Evolutionary conservation across 1,140 invertebrate species (phyloP).

Genomic region (Calephelis virginiensis): DNA sequence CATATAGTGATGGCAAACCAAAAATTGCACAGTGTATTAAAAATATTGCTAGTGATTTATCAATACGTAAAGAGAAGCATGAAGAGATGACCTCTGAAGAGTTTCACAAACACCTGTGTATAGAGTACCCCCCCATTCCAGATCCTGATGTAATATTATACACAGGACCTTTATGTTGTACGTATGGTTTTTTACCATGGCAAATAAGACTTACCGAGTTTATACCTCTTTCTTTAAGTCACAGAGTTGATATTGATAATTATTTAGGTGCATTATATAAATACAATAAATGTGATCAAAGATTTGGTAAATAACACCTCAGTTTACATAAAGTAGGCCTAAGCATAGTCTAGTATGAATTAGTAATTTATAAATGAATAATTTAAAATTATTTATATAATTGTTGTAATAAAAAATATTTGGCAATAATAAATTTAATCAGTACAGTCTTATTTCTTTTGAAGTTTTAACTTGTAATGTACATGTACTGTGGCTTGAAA

Average conservation of each 20-base stretch:
- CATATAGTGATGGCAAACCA: slow-evolving; percentile 77
- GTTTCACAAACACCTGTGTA: slow-evolving; percentile 74
- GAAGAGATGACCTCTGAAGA: slow-evolving; percentile 59
- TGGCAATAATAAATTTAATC: too few species aligned
- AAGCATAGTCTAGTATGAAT: slow-evolving; percentile 14
- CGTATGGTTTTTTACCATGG: slow-evolving; percentile 84
- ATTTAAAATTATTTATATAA: background rate
- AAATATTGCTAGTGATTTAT: slow-evolving; percentile 48
- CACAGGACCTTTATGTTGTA: slow-evolving; percentile 79
- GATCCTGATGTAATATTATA: slow-evolving; percentile 84
- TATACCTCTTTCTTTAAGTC: slow-evolving; percentile 79
- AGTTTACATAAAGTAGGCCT: slow-evolving; percentile 25
- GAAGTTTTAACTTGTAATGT: too few species aligned
- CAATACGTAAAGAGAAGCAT: slow-evolving; percentile 37
- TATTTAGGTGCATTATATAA: slow-evolving; percentile 80
- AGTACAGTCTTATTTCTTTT: background rate
- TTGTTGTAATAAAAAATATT: background rate
- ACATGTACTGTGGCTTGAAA: too few species aligned
- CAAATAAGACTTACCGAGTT: slow-evolving; percentile 86
- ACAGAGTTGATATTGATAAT: slow-evolving; percentile 75
- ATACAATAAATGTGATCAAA: slow-evolving; percentile 83
- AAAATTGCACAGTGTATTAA: slow-evolving; percentile 72
- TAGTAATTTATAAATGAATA: slow-evolving; percentile 26
- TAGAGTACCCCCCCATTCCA: slow-evolving; percentile 76
- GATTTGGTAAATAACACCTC: slow-evolving; percentile 81